Evolutionary conservation across 2,888 invertebrate species (phyloP).

Genomic region (Acronicta psi): DNA sequence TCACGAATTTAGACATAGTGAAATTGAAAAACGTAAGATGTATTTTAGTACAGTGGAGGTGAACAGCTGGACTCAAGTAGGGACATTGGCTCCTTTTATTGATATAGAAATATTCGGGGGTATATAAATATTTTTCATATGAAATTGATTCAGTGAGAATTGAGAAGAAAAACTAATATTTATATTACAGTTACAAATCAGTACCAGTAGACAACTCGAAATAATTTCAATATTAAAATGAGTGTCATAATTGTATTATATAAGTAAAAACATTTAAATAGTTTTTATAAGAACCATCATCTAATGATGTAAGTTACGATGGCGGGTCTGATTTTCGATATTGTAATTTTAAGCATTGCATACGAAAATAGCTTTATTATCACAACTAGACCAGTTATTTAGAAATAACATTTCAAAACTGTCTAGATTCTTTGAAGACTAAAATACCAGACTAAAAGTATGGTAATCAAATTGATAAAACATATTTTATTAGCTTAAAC

Average conservation of each 20-base stretch:
- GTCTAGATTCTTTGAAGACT: background rate
- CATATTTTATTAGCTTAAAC: background rate
- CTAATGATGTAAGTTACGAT: no score
- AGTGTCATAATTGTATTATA: no score
- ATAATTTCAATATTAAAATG: no score
- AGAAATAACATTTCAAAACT: background rate
- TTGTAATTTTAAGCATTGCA: no score
- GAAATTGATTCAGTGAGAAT: slow-evolving; percentile 22
- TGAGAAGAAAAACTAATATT: background rate
- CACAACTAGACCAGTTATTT: background rate
- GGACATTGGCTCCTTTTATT: slow-evolving; percentile 38
- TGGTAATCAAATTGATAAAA: background rate
- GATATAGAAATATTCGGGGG: slow-evolving; percentile 20
- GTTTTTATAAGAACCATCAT: no score
- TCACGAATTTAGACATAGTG: slow-evolving; percentile 28
- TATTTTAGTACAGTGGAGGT: slow-evolving; percentile 42
- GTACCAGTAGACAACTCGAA: no score
- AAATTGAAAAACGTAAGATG: slow-evolving; percentile 47
- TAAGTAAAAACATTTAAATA: no score
- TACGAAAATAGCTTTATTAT: background rate
- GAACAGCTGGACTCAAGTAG: slow-evolving; percentile 41
- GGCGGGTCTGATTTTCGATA: no score
- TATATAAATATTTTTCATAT: slow-evolving; percentile 18
- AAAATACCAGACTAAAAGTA: no score
- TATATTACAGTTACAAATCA: no score